phyloP scores from a whole-genome alignment of 2,888 invertebrate genomes.

The Chloroclystis v-ata region DNA sequence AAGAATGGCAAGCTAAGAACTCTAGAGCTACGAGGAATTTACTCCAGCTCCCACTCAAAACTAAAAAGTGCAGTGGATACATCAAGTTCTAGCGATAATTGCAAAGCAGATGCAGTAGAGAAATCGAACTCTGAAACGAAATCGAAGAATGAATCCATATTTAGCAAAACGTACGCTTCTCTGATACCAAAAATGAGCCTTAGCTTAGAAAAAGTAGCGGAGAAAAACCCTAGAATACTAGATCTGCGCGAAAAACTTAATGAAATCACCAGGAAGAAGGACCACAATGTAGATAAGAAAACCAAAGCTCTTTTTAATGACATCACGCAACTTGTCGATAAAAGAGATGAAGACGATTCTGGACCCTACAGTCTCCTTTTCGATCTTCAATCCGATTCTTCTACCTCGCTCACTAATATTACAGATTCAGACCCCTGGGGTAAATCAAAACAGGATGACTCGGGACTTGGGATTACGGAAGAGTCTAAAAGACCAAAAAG shows the following conservation, averaged over 20 bases:
- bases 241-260: slow-evolving; percentile 70
- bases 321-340: slow-evolving; percentile 67
- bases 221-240: slow-evolving; percentile 67
- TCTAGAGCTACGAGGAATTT: slow-evolving; percentile 58
- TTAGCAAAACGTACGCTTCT: slow-evolving; percentile 58
- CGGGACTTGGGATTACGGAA: slow-evolving; percentile 36
- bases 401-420: slow-evolving; percentile 49
- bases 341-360: slow-evolving; percentile 69
- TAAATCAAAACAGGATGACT: slow-evolving; percentile 40
- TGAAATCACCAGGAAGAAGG: slow-evolving; percentile 67
- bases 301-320: slow-evolving; percentile 66
- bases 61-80: slow-evolving; percentile 49
- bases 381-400: slow-evolving; percentile 65
- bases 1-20: slow-evolving; percentile 67
- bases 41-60: slow-evolving; percentile 52
- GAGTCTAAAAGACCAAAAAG: slow-evolving; percentile 41
- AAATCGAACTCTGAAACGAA: slow-evolving; percentile 42
- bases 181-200: slow-evolving; percentile 70
- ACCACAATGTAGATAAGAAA: slow-evolving; percentile 61
- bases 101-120: slow-evolving; percentile 42
- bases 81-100: slow-evolving; percentile 41
- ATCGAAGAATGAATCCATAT: slow-evolving; percentile 51
- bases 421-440: slow-evolving; percentile 45
- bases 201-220: slow-evolving; percentile 62
- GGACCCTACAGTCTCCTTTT: slow-evolving; percentile 81